A percentile compares a stretch with the other conserved stretches of the same genome.
Evolutionary conservation across 2,888 invertebrate genomes (phyloP).

Genomic region (Acholoe squamosa): DNA sequence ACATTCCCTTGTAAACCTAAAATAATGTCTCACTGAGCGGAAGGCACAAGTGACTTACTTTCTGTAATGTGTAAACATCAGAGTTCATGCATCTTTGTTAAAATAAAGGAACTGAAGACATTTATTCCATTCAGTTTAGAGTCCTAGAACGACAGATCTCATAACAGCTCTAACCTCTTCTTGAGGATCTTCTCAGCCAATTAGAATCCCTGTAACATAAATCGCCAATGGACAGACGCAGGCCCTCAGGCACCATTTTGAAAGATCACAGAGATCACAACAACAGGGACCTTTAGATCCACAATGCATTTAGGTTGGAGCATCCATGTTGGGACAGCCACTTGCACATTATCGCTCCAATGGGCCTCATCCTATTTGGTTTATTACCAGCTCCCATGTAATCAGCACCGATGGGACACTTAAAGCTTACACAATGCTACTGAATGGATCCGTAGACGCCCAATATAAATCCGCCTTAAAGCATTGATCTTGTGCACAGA

Average conservation of each 20-base stretch:
- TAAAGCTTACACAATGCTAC: neutral
- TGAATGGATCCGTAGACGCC: neutral
- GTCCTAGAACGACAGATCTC: too few species aligned
- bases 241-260: neutral
- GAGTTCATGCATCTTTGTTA: too few species aligned
- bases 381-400: neutral
- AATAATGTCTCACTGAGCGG: too few species aligned
- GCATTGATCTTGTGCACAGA: neutral
- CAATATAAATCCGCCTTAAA: slow-evolving; percentile 19
- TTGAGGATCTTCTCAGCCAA: too few species aligned
- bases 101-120: too few species aligned
- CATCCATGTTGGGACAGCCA: neutral
- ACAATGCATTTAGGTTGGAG: neutral
- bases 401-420: neutral
- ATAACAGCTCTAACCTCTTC: too few species aligned
- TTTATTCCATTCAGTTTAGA: too few species aligned
- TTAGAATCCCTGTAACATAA: too few species aligned
- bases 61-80: too few species aligned
- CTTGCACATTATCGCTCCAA: slow-evolving; percentile 13
- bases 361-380: slow-evolving; percentile 27
- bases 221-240: too few species aligned
- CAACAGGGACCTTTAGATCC: neutral
- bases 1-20: too few species aligned
- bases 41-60: too few species aligned
- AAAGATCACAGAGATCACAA: slow-evolving; percentile 21